Evolutionary conservation across 2,797 vertebrate species (phyloP).

Genomic region (Pseudochirops corinnae): DNA sequence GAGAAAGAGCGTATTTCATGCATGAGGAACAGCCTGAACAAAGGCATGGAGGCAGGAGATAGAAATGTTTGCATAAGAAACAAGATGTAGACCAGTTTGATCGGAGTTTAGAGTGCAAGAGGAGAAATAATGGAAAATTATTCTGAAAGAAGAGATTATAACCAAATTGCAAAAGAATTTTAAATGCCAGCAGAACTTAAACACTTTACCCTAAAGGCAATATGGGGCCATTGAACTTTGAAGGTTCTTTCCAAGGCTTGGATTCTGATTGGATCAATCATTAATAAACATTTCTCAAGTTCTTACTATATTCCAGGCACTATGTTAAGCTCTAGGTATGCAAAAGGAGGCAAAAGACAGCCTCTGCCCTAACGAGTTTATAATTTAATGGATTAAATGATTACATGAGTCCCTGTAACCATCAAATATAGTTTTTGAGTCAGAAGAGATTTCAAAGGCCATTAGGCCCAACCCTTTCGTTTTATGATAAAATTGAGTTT

Average conservation of each 20-base stretch:
- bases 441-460: background rate
- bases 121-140: background rate
- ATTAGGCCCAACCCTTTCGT: background rate
- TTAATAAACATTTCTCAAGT: background rate
- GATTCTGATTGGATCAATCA: background rate
- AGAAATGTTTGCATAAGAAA: background rate
- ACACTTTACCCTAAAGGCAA: background rate
- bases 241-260: background rate
- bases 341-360: background rate
- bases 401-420: background rate
- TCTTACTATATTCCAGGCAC: background rate
- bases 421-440: background rate
- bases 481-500: background rate
- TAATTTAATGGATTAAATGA: background rate
- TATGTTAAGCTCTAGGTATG: background rate
- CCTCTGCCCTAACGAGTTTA: background rate
- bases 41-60: background rate
- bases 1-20: background rate
- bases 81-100: background rate
- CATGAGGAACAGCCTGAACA: background rate
- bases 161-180: background rate
- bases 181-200: background rate
- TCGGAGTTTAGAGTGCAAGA: background rate
- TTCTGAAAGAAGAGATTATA: background rate
- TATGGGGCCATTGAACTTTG: background rate